Conservation (phyloP, 2,888 invertebrate species). For the Notodonta ziczac region DNA sequence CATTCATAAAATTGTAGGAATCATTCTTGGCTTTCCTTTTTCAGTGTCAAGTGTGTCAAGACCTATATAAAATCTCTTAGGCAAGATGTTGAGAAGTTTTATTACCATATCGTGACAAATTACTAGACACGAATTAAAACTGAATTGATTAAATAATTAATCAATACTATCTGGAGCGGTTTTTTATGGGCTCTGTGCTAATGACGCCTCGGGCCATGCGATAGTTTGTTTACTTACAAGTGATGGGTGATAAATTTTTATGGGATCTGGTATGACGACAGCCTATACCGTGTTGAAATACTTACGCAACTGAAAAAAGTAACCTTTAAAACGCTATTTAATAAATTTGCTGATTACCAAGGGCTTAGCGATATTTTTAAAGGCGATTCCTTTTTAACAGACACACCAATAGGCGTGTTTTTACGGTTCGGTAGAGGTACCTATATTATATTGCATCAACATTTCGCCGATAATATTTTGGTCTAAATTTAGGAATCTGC, state of each 20-base stretch:
- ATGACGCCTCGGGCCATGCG: slow-evolving; percentile 45
- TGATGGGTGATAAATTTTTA: slow-evolving; percentile 41
- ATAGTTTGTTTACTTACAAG: slow-evolving; percentile 47
- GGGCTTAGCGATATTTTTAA: too few species aligned
- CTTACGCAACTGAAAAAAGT: slow-evolving; percentile 1
- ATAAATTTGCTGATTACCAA: not conserved
- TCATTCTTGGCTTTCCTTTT: too few species aligned
- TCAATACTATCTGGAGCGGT: slow-evolving; percentile 59
- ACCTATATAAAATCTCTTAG: not conserved
- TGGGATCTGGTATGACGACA: slow-evolving; percentile 5
- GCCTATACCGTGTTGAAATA: not conserved
- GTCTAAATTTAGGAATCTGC: too few species aligned
- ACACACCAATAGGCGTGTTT: too few species aligned
- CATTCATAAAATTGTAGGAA: too few species aligned
- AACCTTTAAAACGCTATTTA: not conserved
- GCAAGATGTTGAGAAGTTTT: slow-evolving; percentile 13
- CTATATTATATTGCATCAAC: too few species aligned
- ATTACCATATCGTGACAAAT: slow-evolving; percentile 45
- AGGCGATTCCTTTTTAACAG: too few species aligned
- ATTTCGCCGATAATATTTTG: too few species aligned
- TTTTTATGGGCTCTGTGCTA: slow-evolving; percentile 59
- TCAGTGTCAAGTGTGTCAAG: too few species aligned
- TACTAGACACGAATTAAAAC: slow-evolving; percentile 34
- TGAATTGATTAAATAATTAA: slow-evolving; percentile 45
- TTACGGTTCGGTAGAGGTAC: too few species aligned